Evolutionary conservation across 2,888 invertebrate genomes (phyloP).

Genomic region (Seira ritae): DNA sequence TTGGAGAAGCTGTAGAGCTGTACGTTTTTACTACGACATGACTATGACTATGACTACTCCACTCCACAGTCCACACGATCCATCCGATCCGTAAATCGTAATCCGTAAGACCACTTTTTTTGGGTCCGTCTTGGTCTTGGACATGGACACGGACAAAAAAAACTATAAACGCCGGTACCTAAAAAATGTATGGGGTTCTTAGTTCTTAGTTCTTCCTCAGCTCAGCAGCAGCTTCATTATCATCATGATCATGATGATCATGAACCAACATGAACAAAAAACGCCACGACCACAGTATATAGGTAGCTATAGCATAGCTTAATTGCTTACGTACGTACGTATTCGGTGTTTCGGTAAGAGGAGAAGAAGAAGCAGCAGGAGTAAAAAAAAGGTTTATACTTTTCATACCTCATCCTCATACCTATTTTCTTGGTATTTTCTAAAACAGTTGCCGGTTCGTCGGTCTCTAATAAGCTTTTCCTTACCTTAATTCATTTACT

Average conservation of each 20-base stretch:
- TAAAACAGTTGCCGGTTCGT: conserved; percentile 60
- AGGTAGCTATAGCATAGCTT: background rate
- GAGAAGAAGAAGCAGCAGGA: conserved; percentile 26
- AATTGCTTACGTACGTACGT: conserved; percentile 16
- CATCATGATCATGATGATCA: conserved; percentile 27
- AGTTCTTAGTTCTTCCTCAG: conserved; percentile 14
- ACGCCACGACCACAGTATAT: conserved; percentile 8
- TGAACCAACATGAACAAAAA: conserved; percentile 31
- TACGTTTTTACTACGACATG: conserved; percentile 45
- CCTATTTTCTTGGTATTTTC: conserved; percentile 60
- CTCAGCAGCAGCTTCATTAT: conserved; percentile 1
- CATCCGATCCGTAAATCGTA: background rate
- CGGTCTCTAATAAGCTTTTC: conserved; percentile 62
- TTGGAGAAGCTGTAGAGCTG: no score
- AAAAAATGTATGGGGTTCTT: conserved; percentile 38
- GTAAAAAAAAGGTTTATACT: conserved; percentile 46
- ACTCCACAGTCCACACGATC: conserved; percentile 17
- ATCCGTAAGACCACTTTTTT: conserved; percentile 14
- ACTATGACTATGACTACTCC: conserved; percentile 20
- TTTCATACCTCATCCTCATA: no score
- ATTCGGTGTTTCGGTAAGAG: conserved; percentile 24
- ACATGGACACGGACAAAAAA: no score
- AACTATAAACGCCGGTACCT: conserved; percentile 20
- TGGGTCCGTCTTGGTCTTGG: conserved; percentile 23
- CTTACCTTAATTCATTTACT: conserved; percentile 34